These are phyloP conservation scores for Anguilla obscura DNA, from an alignment of 2,797 vertebrate species.

Conservation along the genomic window DNA sequence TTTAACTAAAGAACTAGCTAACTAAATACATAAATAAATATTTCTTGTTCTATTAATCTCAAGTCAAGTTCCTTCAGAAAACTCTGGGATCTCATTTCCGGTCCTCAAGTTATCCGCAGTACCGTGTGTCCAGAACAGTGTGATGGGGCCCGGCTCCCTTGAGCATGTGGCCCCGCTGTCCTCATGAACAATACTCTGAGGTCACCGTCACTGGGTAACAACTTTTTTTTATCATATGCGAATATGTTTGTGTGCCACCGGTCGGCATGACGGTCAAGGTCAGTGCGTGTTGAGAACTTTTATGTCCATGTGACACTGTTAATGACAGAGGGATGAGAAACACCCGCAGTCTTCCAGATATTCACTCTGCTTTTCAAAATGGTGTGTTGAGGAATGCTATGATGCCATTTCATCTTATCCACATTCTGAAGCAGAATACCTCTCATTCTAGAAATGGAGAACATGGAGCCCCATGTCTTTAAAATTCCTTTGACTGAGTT, in stretches of 20 bases:
- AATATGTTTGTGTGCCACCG: background rate
- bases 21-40: no score
- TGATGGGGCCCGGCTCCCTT: background rate
- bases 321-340: background rate
- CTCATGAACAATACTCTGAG: background rate
- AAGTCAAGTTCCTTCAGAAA: no score
- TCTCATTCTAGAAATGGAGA: constrained; percentile 22
- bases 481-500: constrained; percentile 20
- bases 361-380: background rate
- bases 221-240: background rate
- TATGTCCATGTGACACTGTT: background rate
- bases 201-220: no score
- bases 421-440: background rate
- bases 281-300: background rate
- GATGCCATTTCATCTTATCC: background rate
- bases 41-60: no score
- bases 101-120: background rate
- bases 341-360: background rate
- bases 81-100: no score
- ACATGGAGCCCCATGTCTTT: background rate
- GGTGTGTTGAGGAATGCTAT: background rate
- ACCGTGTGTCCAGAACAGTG: background rate
- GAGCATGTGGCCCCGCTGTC: background rate
- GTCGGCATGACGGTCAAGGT: background rate
- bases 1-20: no score